phyloP scores from a whole-genome alignment of 2,888 invertebrate genomes.

The Plagodis pulveraria region DNA sequence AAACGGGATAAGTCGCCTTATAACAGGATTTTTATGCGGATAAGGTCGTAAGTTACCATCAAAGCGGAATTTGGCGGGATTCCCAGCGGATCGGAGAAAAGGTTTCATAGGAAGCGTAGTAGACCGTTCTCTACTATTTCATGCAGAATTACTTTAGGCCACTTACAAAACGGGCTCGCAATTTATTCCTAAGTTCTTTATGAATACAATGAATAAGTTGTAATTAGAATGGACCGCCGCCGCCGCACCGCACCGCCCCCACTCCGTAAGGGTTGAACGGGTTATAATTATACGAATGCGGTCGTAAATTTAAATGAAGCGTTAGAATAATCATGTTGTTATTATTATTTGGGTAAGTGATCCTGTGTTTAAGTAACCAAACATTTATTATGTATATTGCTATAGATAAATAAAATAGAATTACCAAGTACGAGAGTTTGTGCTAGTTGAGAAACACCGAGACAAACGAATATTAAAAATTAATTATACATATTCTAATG shows the following conservation, averaged over 20 bases:
- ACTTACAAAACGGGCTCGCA: conserved; percentile 12
- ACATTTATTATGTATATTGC: too few species aligned
- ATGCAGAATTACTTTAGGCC: conserved; percentile 33
- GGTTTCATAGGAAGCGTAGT: conserved; percentile 20
- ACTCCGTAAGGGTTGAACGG: conserved; percentile 15
- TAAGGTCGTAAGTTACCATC: conserved; percentile 34
- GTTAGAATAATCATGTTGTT: conserved; percentile 1
- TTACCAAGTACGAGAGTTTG: too few species aligned
- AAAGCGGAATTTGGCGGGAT: conserved; percentile 32
- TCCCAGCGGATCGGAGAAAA: conserved; percentile 27
- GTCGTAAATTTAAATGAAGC: conserved; percentile 27
- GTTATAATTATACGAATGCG: conserved; percentile 17
- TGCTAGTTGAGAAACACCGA: too few species aligned
- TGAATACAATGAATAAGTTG: conserved; percentile 22
- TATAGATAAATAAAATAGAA: too few species aligned
- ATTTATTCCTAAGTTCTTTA: conserved; percentile 19
- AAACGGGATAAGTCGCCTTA: conserved; percentile 25
- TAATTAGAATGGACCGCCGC: conserved; percentile 18
- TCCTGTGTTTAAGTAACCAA: too few species aligned
- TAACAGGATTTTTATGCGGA: conserved; percentile 29
- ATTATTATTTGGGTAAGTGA: too few species aligned
- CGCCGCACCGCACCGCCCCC: too few species aligned
- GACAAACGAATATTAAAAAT: too few species aligned
- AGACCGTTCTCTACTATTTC: conserved; percentile 29
- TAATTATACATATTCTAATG: too few species aligned